Percentiles rank a stretch among this genome's conserved stretches.
phyloP scores from a whole-genome alignment of 2,888 invertebrate genomes.

The Cerastis leucographa region DNA sequence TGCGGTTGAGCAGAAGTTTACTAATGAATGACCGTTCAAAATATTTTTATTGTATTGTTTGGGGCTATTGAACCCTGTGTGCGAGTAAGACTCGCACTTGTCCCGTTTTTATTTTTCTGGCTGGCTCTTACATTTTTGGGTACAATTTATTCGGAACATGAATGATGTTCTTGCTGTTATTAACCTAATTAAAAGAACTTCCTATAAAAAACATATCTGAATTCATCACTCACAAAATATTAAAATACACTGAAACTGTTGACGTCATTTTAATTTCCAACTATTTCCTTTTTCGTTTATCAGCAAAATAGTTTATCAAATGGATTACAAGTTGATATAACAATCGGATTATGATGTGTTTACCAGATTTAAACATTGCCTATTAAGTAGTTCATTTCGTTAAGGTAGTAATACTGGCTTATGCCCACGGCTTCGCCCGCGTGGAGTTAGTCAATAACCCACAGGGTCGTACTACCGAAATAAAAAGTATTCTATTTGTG shows the following conservation, averaged over 20 bases:
- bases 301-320: background rate
- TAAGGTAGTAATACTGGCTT: background rate
- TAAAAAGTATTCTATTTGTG: too few species aligned
- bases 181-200: background rate
- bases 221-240: background rate
- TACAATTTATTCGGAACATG: too few species aligned
- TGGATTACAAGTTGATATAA: constrained; percentile 8
- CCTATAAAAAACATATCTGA: background rate
- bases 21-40: too few species aligned
- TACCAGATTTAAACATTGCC: constrained; percentile 1
- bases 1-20: too few species aligned
- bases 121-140: too few species aligned
- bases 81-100: too few species aligned
- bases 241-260: background rate
- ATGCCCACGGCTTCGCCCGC: background rate
- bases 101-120: too few species aligned
- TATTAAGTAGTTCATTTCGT: background rate
- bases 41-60: too few species aligned
- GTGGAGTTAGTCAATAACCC: background rate
- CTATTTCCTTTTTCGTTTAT: background rate
- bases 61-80: too few species aligned
- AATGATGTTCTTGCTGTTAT: background rate
- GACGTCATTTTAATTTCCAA: background rate
- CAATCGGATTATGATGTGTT: constrained; percentile 3
- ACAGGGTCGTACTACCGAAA: too few species aligned